Base-by-base conservation (phyloP, 1,140 invertebrate genomes). In the Cheumatopsyche charites region DNA sequence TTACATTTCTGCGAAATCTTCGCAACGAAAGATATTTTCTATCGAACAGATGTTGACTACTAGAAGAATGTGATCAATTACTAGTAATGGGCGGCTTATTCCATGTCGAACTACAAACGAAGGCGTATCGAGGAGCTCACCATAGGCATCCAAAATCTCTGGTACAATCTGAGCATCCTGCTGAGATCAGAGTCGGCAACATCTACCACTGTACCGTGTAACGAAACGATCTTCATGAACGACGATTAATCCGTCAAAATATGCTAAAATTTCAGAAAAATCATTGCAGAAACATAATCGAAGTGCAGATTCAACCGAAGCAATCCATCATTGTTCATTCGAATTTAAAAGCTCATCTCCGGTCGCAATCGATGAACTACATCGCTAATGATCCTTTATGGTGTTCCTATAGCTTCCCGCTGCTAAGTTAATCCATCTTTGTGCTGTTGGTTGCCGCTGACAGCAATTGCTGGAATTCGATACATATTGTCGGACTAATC, bases 1-100 rank as follows among this genome's bases (percentile, higher is more conserved):
- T 43, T 7, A 43, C 42, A 43, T n/a, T n/a, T n/a, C n/a, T n/a
- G n/a, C n/a, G n/a, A n/a, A n/a, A n/a, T n/a, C n/a, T n/a, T n/a
- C n/a, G n/a, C n/a, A n/a, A n/a, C n/a, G n/a, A n/a, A n/a, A n/a
- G n/a, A n/a, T n/a, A n/a, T n/a, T n/a, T n/a, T n/a, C n/a, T n/a
- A n/a, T n/a, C n/a, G n/a, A n/a, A n/a, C n/a, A n/a, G n/a, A n/a
- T n/a, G n/a, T n/a, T n/a, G n/a, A n/a, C n/a, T n/a, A n/a, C n/a
- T n/a, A n/a, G n/a, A n/a, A 47, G 63, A 47, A 66, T 66, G 63
- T 49, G 63, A 66, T 66, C 63, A 66, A 66, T 66, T 66, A 45
- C 12, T 19, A 25, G 23, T 66, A 66, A 66, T 66, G 36, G 36
- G 63, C 63, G 63, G 63, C 43, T 1, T 66, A 5, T 66, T 42